phyloP scores from a whole-genome alignment of 2,113 vertebrate genomes.

The Hassar affinis region DNA sequence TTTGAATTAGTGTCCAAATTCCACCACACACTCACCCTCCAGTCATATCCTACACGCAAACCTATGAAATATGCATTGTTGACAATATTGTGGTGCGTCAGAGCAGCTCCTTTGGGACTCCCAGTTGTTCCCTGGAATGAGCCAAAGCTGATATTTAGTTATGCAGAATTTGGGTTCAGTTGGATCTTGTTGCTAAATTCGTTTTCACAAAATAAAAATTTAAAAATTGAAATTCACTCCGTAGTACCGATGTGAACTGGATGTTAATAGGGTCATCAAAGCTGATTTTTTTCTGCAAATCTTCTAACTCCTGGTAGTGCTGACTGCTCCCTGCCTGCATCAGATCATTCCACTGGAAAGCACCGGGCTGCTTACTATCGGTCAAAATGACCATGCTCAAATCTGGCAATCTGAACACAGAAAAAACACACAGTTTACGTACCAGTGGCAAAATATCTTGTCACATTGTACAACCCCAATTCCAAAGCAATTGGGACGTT shows the following conservation, averaged over 20 bases:
- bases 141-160: slow-evolving; percentile 42
- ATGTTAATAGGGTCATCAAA: slow-evolving; percentile 89
- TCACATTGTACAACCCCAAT: too few relatives aligned
- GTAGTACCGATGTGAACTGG: slow-evolving; percentile 89
- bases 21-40: slow-evolving; percentile 71
- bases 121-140: slow-evolving; percentile 87
- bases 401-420: slow-evolving; percentile 80
- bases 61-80: slow-evolving; percentile 83
- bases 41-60: slow-evolving; percentile 65
- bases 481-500: too few relatives aligned
- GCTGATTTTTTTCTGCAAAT: slow-evolving; percentile 73
- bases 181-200: too few relatives aligned
- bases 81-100: slow-evolving; percentile 89
- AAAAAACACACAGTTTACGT: background rate
- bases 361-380: slow-evolving; percentile 79
- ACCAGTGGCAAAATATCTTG: background rate
- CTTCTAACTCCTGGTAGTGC: slow-evolving; percentile 70
- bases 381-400: slow-evolving; percentile 77
- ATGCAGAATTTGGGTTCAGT: background rate
- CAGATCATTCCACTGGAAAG: slow-evolving; percentile 81
- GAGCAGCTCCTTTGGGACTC: slow-evolving; percentile 85
- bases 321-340: slow-evolving; percentile 77
- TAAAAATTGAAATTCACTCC: background rate
- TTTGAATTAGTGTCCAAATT: background rate
- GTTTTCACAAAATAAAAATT: background rate